These are phyloP conservation scores for Semnornis frantzii DNA, from an alignment of 2,113 vertebrate genomes.

Conservation along the genomic window DNA sequence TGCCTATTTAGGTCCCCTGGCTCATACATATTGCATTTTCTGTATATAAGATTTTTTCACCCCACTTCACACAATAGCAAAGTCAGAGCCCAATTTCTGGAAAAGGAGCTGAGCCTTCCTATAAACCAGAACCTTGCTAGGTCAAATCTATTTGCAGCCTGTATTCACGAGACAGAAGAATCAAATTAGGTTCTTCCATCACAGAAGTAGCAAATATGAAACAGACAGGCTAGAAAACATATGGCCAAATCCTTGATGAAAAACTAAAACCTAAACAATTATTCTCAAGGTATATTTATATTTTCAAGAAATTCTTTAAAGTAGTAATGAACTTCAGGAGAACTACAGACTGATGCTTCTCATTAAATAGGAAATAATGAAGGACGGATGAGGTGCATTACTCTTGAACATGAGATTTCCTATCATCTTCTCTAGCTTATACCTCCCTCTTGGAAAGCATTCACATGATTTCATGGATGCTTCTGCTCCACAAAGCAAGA, in stretches of 20 bases:
- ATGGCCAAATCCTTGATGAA: neutral
- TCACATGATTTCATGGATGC: neutral
- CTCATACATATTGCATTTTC: neutral
- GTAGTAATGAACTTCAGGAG: neutral
- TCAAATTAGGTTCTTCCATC: neutral
- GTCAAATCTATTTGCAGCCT: neutral
- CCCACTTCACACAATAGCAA: neutral
- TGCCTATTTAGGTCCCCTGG: neutral
- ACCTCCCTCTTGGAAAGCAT: neutral
- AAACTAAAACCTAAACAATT: neutral
- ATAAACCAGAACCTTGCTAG: neutral
- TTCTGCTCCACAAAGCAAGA: neutral
- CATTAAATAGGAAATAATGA: neutral
- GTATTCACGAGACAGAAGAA: neutral
- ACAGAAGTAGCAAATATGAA: neutral
- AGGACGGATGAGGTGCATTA: neutral
- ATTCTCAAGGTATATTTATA: neutral
- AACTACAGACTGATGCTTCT: neutral
- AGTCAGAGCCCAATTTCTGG: neutral
- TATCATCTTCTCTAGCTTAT: neutral
- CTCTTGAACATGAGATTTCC: neutral
- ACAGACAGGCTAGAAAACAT: neutral
- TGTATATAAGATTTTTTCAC: neutral
- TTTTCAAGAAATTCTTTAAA: neutral
- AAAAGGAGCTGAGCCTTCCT: neutral